phyloP scores from a whole-genome alignment of 2,797 vertebrate species.

The Chanos chanos region DNA sequence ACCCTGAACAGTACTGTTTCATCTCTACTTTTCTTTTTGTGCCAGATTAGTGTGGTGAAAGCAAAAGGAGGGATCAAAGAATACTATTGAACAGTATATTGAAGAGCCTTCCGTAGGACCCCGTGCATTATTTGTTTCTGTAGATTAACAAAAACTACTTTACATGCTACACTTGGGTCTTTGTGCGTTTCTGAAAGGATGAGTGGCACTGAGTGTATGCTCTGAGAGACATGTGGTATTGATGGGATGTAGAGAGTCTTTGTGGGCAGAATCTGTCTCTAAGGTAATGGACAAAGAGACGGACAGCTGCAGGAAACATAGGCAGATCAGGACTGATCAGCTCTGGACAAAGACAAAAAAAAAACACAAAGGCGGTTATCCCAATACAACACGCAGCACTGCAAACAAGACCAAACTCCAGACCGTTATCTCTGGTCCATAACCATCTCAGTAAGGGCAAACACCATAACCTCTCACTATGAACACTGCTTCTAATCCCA shows the following conservation, averaged over 20 bases:
- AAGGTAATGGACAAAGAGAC: slow-evolving; percentile 31
- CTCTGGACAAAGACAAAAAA: slow-evolving; percentile 14
- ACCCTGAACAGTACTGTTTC: background rate
- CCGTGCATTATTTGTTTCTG: background rate
- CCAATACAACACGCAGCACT: no score
- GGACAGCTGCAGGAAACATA: slow-evolving; percentile 23
- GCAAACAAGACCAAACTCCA: no score
- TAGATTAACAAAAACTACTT: slow-evolving; percentile 14
- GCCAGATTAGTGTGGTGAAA: no score
- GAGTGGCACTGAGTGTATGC: slow-evolving; percentile 29
- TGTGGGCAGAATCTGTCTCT: slow-evolving; percentile 25
- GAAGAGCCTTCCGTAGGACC: background rate
- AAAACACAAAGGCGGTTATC: no score
- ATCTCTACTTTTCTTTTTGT: no score
- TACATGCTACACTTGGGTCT: background rate
- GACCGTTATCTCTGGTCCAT: no score
- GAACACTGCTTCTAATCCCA: no score
- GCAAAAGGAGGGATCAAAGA: no score
- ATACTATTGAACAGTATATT: no score
- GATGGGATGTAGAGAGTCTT: slow-evolving; percentile 11
- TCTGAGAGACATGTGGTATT: slow-evolving; percentile 10
- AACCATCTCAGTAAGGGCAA: no score
- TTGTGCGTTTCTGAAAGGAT: slow-evolving; percentile 3
- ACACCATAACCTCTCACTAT: no score
- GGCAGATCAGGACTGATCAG: background rate